A percentile compares a stretch with the other conserved stretches of the same genome.
These are phyloP conservation scores for Odiellus spinosus DNA, from an alignment of 2,888 invertebrate genomes.

Conservation along the genomic window DNA sequence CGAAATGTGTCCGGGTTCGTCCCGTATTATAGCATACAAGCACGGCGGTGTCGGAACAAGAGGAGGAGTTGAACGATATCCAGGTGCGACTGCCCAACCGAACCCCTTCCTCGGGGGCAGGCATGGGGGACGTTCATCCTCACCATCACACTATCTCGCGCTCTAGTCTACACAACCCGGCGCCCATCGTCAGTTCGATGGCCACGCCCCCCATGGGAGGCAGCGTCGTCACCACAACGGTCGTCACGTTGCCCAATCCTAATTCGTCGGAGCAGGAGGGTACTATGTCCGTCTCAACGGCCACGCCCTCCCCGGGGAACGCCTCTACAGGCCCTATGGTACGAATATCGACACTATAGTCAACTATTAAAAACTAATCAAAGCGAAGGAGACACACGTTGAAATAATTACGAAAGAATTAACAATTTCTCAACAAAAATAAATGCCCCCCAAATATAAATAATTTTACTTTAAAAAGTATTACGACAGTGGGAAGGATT, in stretches of 20 bases:
- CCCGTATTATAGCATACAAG: constrained; percentile 26
- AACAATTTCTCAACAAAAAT: no score
- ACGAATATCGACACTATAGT: not conserved
- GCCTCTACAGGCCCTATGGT: constrained; percentile 1
- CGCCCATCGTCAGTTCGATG: constrained; percentile 9
- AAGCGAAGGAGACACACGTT: no score
- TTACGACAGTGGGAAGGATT: no score
- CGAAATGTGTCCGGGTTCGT: no score
- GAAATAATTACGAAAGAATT: no score
- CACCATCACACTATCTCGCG: constrained; percentile 14
- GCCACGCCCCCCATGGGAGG: constrained; percentile 4
- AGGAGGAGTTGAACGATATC: constrained; percentile 34
- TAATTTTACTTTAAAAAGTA: no score
- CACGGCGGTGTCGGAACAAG: constrained; percentile 26
- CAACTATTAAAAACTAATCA: no score
- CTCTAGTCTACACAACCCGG: constrained; percentile 17
- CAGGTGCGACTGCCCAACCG: constrained; percentile 21
- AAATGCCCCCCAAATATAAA: no score
- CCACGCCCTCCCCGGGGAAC: not conserved
- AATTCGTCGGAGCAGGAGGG: not conserved
- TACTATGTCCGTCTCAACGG: not conserved
- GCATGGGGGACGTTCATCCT: not conserved
- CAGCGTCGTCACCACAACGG: constrained; percentile 8
- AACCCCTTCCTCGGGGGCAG: constrained; percentile 11
- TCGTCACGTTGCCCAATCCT: constrained; percentile 8